A percentile compares a stretch with the other conserved stretches of the same genome.
Evolutionary conservation across 1,140 invertebrate species (phyloP).

Genomic region (Megathymus violae): DNA sequence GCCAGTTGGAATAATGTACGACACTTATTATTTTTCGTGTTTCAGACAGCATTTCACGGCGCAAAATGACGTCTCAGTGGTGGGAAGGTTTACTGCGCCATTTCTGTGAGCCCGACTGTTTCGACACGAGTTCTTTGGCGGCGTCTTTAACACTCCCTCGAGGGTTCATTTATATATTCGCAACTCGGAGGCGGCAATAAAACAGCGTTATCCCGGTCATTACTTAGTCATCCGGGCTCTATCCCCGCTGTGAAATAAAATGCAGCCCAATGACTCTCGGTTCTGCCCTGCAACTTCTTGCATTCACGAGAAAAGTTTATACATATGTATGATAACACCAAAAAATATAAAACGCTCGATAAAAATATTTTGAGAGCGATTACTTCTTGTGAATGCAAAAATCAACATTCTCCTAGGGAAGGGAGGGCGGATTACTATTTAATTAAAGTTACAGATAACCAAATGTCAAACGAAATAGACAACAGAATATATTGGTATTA

Average conservation of each 20-base stretch:
- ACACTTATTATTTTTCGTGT: slow-evolving; percentile 58
- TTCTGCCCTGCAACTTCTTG: slow-evolving; percentile 52
- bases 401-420: no score
- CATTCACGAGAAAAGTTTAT: no score
- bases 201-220: slow-evolving; percentile 81
- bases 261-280: slow-evolving; percentile 69
- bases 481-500: no score
- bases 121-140: slow-evolving; percentile 77
- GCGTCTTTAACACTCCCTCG: slow-evolving; percentile 80
- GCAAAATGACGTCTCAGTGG: slow-evolving; percentile 73
- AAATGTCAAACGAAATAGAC: no score
- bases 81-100: slow-evolving; percentile 74
- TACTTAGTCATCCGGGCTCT: slow-evolving; percentile 78
- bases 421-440: no score
- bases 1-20: slow-evolving; percentile 27
- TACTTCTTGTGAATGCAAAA: no score
- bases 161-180: slow-evolving; percentile 82
- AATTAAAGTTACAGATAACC: no score
- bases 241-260: slow-evolving; percentile 67
- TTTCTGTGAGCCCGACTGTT: slow-evolving; percentile 76
- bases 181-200: slow-evolving; percentile 79
- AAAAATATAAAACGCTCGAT: no score
- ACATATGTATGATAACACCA: no score
- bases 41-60: slow-evolving; percentile 50
- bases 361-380: no score